phyloP scores from a whole-genome alignment of 2,797 vertebrate genomes.

The Amblyraja radiata region DNA sequence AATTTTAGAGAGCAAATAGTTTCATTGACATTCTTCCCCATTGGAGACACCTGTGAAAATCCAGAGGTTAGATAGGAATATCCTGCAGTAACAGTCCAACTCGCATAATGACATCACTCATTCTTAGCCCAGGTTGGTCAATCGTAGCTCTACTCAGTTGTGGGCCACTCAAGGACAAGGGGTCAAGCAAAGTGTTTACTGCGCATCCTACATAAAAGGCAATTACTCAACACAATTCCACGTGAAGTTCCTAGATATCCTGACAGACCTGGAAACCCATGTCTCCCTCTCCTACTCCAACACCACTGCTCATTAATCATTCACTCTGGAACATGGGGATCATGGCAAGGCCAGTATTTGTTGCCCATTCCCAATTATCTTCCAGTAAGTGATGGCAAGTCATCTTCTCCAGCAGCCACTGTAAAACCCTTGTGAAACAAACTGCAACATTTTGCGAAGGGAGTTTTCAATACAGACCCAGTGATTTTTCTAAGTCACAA shows the following conservation, averaged over 20 bases:
- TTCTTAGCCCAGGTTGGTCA: not conserved
- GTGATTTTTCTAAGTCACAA: no score
- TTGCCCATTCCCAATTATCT: no score
- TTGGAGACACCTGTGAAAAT: slow-evolving; percentile 73
- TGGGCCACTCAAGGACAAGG: not conserved
- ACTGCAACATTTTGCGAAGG: no score
- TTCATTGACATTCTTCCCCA: slow-evolving; percentile 76
- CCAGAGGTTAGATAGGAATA: not conserved
- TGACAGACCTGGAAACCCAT: not conserved
- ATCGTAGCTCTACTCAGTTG: not conserved
- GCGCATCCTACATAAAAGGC: not conserved
- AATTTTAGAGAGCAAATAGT: slow-evolving; percentile 96
- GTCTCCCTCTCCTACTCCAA: not conserved
- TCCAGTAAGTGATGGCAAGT: no score
- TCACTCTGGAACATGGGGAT: no score
- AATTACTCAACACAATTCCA: not conserved
- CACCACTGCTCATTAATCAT: no score
- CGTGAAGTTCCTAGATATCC: not conserved
- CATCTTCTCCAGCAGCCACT: no score
- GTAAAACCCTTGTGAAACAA: no score
- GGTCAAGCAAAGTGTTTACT: not conserved
- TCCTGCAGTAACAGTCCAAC: not conserved
- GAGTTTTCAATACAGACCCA: no score
- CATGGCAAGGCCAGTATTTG: no score
- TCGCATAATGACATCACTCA: not conserved